Evolutionary conservation across 1,140 invertebrate species (phyloP).

Genomic region (Aphaenogaster floridana): DNA sequence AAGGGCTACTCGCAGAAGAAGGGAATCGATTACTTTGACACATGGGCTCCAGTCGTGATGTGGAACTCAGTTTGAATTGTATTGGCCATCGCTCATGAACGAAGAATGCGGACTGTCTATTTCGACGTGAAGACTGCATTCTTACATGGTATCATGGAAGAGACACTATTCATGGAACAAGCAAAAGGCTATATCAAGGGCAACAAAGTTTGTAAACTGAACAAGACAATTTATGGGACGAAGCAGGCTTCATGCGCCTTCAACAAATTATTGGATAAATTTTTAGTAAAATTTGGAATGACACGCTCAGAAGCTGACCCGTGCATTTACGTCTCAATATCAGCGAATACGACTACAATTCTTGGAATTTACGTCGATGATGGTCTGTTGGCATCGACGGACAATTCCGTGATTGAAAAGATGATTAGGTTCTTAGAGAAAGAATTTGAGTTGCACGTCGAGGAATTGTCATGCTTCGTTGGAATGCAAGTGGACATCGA

Average conservation of each 20-base stretch:
- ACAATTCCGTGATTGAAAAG: no score
- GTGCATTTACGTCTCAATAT: no score
- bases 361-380: no score
- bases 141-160: not conserved
- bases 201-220: constrained; percentile 1
- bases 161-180: not conserved
- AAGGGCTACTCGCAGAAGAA: not conserved
- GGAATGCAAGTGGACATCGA: no score
- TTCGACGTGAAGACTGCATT: not conserved
- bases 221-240: not conserved
- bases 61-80: not conserved
- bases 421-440: no score
- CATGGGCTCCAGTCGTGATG: not conserved
- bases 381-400: no score
- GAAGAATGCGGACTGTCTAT: not conserved
- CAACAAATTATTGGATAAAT: not conserved
- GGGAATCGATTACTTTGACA: not conserved
- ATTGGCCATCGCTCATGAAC: not conserved
- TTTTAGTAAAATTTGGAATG: not conserved
- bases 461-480: no score
- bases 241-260: not conserved
- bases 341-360: no score
- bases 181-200: not conserved
- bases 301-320: no score
- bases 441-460: no score